These are phyloP conservation scores for Chloebia gouldiae DNA, from an alignment of 2,113 vertebrate genomes.

Conservation along the genomic window DNA sequence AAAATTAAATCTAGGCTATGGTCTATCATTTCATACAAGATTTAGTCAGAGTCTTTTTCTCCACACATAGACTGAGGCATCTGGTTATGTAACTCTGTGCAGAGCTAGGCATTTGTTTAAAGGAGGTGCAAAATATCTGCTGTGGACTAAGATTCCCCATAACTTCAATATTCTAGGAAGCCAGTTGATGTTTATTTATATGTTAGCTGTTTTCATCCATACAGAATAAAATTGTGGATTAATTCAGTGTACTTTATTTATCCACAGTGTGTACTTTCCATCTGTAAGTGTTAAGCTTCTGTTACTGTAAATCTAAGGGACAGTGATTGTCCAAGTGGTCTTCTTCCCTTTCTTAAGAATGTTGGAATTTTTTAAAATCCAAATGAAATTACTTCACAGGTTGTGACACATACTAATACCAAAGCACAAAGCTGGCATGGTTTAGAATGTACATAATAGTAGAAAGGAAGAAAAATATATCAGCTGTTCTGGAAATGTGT, in stretches of 20 bases:
- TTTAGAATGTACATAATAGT: neutral
- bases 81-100: neutral
- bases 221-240: neutral
- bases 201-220: neutral
- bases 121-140: neutral
- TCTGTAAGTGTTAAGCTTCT: neutral
- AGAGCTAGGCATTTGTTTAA: neutral
- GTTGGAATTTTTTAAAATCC: neutral
- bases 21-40: neutral
- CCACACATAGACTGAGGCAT: accelerated
- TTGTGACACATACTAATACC: neutral
- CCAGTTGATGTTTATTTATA: neutral
- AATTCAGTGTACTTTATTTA: neutral
- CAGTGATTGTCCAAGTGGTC: neutral
- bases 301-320: neutral
- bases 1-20: neutral
- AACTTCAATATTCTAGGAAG: neutral
- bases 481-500: neutral
- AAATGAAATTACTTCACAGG: neutral
- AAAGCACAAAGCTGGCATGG: neutral
- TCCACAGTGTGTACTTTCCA: neutral
- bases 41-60: neutral
- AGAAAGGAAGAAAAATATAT: neutral
- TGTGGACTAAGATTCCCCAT: no score
- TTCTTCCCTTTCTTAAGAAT: neutral